Percentiles rank a stretch among this genome's conserved stretches.
These are phyloP conservation scores for zebrafish (Danio rerio) DNA, from an alignment of 2,113 vertebrate species.

Conservation along the genomic window DNA sequence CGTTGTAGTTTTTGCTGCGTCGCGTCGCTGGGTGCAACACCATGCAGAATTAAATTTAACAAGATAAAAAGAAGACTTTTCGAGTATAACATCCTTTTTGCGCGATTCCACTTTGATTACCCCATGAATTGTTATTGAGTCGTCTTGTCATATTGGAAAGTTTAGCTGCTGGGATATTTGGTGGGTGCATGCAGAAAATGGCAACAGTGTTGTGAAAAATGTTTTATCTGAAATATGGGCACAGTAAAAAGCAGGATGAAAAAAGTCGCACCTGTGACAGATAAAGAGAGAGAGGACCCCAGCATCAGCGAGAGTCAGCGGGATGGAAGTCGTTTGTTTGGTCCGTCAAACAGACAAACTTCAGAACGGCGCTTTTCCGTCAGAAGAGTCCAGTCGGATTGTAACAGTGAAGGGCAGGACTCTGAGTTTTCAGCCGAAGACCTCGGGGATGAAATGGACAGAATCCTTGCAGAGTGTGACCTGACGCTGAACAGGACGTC, in stretches of 20 bases:
- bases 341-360: constrained; percentile 45
- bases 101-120: neutral
- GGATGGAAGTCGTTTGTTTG: constrained; percentile 48
- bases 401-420: constrained; percentile 66
- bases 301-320: constrained; percentile 32
- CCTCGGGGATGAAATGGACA: constrained; percentile 59
- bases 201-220: neutral
- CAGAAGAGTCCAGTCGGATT: constrained; percentile 56
- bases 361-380: constrained; percentile 43
- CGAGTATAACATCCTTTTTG: neutral
- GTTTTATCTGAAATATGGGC: constrained; percentile 65
- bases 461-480: constrained; percentile 56
- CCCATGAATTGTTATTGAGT: neutral
- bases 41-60: neutral
- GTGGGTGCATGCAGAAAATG: neutral
- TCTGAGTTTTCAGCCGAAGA: constrained; percentile 62
- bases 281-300: constrained; percentile 53
- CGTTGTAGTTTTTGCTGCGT: neutral
- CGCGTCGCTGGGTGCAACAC: neutral
- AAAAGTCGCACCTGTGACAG: constrained; percentile 72
- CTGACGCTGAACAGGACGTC: neutral
- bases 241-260: constrained; percentile 72
- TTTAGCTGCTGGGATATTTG: neutral
- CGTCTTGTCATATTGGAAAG: neutral
- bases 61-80: neutral